Evolutionary conservation across 2,113 vertebrate species (phyloP).

Genomic region (Dinomys branickii): DNA sequence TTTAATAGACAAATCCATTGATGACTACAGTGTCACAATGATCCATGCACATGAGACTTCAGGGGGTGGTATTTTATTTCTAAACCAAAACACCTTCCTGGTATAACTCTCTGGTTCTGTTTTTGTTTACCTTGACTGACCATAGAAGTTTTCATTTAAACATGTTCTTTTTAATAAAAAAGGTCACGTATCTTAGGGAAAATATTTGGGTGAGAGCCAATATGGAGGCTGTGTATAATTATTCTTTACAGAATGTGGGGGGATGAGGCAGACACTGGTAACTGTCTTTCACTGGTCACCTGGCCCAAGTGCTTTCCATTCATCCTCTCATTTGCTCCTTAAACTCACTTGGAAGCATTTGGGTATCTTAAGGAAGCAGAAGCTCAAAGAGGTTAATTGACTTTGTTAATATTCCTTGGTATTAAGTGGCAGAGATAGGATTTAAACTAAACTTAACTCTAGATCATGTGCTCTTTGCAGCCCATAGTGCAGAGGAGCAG

Average conservation of each 20-base stretch:
- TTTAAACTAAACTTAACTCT: neutral
- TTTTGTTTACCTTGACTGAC: neutral
- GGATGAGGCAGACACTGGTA: neutral
- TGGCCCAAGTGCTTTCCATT: neutral
- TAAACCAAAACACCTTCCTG: neutral
- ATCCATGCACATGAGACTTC: too few relatives aligned
- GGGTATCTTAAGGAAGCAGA: neutral
- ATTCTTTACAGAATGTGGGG: neutral
- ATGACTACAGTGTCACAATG: neutral
- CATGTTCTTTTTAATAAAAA: constrained; percentile 7
- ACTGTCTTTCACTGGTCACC: neutral
- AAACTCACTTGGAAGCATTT: neutral
- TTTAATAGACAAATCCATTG: neutral
- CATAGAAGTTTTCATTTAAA: neutral
- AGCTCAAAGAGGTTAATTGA: neutral
- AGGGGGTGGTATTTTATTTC: neutral
- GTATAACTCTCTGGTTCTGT: neutral
- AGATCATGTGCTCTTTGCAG: neutral
- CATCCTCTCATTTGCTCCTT: neutral
- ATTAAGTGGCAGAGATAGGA: neutral
- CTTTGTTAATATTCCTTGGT: neutral
- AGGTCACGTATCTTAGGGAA: neutral
- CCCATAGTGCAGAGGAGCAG: neutral
- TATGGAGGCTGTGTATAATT: neutral
- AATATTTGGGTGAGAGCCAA: neutral